phyloP scores from a whole-genome alignment of 2,113 vertebrate species.

The Ageneiosus marmoratus region DNA sequence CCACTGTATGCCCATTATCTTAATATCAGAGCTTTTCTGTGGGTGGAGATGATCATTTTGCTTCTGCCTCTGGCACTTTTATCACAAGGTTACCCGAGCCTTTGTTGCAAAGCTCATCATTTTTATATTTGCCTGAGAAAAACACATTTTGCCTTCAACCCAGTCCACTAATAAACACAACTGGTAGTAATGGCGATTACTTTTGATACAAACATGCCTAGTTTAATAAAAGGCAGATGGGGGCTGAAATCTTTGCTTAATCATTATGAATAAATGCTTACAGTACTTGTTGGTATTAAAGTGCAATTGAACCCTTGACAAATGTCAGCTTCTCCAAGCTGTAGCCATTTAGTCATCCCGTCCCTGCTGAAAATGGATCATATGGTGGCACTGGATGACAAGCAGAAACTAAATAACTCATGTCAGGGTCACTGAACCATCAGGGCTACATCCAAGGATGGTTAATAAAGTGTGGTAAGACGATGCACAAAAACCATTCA shows the following conservation, averaged over 20 bases:
- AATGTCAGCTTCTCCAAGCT: conserved; percentile 55
- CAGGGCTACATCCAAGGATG: conserved; percentile 54
- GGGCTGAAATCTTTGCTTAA: conserved; percentile 36
- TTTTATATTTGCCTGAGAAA: neutral
- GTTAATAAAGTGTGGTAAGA: conserved; percentile 46
- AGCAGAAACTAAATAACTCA: conserved; percentile 54
- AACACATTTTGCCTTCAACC: neutral
- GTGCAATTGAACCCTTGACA: conserved; percentile 29
- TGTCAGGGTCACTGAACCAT: conserved; percentile 55
- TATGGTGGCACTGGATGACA: conserved; percentile 47
- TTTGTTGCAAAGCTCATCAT: conserved; percentile 2
- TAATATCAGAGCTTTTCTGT: conserved; percentile 26
- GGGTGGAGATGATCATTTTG: conserved; percentile 14
- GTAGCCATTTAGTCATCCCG: conserved; percentile 44
- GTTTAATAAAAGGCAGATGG: neutral
- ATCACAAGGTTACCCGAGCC: neutral
- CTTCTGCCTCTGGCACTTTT: neutral
- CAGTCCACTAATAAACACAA: conserved; percentile 23
- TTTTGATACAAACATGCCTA: conserved; percentile 9
- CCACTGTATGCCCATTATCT: neutral
- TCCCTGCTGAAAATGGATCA: conserved; percentile 60
- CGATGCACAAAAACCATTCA: conserved; percentile 2
- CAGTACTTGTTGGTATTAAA: conserved; percentile 42
- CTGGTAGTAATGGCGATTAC: conserved; percentile 33
- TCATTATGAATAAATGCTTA: conserved; percentile 50